These are phyloP conservation scores for Halocaridina rubra DNA, from an alignment of 2,888 invertebrate species.

Conservation along the genomic window DNA sequence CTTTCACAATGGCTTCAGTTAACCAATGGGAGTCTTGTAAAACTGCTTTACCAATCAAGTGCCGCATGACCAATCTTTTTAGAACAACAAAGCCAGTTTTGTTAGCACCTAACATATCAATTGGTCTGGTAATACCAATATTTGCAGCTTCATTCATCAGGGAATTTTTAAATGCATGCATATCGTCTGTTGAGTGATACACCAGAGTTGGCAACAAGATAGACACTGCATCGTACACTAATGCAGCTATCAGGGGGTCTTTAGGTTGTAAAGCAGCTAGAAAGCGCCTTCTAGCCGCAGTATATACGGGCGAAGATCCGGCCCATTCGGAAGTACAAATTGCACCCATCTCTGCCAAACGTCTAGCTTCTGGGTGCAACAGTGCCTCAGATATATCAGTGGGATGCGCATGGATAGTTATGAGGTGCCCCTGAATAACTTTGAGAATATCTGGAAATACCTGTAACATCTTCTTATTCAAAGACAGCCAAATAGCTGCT, in stretches of 20 bases:
- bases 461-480: slow-evolving; percentile 12
- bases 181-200: neutral
- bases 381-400: slow-evolving; percentile 2
- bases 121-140: neutral
- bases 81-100: slow-evolving; percentile 2
- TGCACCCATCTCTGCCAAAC: slow-evolving; percentile 15
- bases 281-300: neutral
- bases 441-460: neutral
- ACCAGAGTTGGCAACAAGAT: neutral
- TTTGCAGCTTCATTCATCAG: neutral
- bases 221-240: slow-evolving; percentile 19
- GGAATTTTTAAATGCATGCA: too few species aligned
- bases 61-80: neutral
- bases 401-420: slow-evolving; percentile 25
- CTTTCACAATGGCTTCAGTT: neutral
- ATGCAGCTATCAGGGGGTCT: slow-evolving; percentile 15
- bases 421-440: slow-evolving; percentile 7
- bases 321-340: slow-evolving; percentile 32
- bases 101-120: neutral
- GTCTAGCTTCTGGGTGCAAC: slow-evolving; percentile 18
- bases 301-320: neutral
- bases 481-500: slow-evolving; percentile 27
- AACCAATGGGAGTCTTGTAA: slow-evolving; percentile 46
- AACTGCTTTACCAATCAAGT: neutral
- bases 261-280: slow-evolving; percentile 1